phyloP scores from a whole-genome alignment of 2,888 invertebrate species.

The Sepiola atlantica region DNA sequence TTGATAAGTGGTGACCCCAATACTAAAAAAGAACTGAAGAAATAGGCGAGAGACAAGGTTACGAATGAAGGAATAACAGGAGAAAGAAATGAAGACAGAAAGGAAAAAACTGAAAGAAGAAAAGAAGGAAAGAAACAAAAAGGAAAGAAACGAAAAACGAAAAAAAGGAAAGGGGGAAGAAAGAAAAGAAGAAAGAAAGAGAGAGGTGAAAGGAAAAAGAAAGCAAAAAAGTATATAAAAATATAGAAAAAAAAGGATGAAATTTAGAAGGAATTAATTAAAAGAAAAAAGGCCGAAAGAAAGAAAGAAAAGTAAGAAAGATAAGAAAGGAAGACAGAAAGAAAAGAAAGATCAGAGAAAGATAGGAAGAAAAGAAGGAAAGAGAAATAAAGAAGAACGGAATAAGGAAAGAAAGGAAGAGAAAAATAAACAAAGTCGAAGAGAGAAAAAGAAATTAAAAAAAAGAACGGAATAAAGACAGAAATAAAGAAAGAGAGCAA shows the following conservation, averaged over 20 bases:
- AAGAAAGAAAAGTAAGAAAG: not conserved
- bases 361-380: not conserved
- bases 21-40: too few species aligned
- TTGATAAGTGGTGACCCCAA: too few species aligned
- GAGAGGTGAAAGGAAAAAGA: not conserved
- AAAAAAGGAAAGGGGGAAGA: not conserved
- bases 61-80: not conserved
- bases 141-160: not conserved
- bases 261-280: not conserved
- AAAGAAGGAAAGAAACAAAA: not conserved
- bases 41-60: too few species aligned
- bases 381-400: not conserved
- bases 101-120: not conserved
- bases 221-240: too few species aligned
- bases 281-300: not conserved
- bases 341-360: too few species aligned
- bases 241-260: not conserved
- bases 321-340: not conserved
- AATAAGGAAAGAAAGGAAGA: not conserved
- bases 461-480: too few species aligned
- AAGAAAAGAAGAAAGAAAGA: not conserved
- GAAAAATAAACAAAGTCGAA: too few species aligned
- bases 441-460: too few species aligned
- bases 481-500: not conserved
- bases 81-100: not conserved